A percentile compares a stretch with the other conserved stretches of the same genome.
These are phyloP conservation scores for Tokudaia muenninki DNA, from an alignment of 2,797 vertebrate species.

Conservation along the genomic window DNA sequence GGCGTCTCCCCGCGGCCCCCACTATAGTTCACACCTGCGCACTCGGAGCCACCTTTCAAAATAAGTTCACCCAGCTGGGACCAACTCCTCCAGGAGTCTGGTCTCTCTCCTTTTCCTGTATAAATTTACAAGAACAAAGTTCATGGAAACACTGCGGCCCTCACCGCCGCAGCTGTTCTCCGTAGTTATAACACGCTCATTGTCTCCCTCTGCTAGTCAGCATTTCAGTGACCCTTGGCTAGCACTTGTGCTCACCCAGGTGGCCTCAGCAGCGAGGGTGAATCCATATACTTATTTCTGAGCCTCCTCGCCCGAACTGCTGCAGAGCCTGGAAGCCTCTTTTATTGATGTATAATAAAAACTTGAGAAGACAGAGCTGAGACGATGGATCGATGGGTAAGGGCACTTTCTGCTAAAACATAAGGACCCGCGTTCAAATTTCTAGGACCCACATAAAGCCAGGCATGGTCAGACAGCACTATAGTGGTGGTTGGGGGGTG, in stretches of 20 bases:
- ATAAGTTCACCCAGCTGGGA: not conserved
- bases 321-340: not conserved
- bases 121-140: constrained; percentile 32
- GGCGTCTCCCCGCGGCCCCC: not conserved
- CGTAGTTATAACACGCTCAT: not conserved
- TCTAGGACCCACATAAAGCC: not conserved
- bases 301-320: not conserved
- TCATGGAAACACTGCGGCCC: not conserved
- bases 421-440: not conserved
- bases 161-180: not conserved
- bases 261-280: not conserved
- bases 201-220: not conserved
- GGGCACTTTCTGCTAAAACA: not conserved
- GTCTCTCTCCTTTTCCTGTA: constrained; percentile 11
- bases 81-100: constrained; percentile 31
- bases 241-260: not conserved
- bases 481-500: not conserved
- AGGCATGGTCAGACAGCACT: not conserved
- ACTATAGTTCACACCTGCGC: not conserved
- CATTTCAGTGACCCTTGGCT: not conserved
- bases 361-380: not conserved
- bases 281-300: not conserved
- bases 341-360: not conserved
- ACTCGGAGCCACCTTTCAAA: not conserved
- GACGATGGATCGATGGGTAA: not conserved